Conservation (phyloP, 2,888 invertebrate genomes). For the Brachynemurus nebulosus region DNA sequence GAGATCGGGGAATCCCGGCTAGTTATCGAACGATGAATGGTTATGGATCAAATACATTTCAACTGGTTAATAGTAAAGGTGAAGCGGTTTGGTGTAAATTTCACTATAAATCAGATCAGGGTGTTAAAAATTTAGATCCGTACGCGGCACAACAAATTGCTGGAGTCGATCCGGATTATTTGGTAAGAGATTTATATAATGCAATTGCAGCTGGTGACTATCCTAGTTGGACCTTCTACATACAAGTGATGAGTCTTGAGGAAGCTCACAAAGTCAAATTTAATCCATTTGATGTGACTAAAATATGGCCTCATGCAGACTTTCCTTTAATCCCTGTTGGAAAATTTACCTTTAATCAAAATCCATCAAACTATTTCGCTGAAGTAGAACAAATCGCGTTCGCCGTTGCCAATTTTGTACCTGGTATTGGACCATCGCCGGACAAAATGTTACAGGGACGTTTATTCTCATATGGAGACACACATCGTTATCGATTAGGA, state of each 20-base stretch:
- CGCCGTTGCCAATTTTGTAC: conserved; percentile 77
- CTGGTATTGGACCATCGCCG: conserved; percentile 86
- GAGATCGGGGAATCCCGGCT: conserved; percentile 88
- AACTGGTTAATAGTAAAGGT: conserved; percentile 41
- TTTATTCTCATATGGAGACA: conserved; percentile 80
- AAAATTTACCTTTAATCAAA: conserved; percentile 69
- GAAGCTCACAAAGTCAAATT: conserved; percentile 58
- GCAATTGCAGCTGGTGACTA: conserved; percentile 60
- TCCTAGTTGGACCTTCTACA: conserved; percentile 67
- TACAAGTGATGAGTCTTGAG: conserved; percentile 83
- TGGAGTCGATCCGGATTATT: conserved; percentile 75
- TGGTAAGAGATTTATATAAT: conserved; percentile 79
- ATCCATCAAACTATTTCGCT: conserved; percentile 85
- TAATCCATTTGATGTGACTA: conserved; percentile 91
- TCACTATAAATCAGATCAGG: conserved; percentile 86
- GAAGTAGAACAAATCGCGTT: conserved; percentile 91
- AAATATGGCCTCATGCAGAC: conserved; percentile 79
- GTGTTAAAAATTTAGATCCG: conserved; percentile 63
- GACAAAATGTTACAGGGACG: conserved; percentile 88
- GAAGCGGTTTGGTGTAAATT: conserved; percentile 79
- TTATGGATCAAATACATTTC: conserved; percentile 89
- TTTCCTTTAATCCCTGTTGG: conserved; percentile 84
- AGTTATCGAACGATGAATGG: conserved; percentile 91
- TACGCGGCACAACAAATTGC: conserved; percentile 57
- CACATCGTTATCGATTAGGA: conserved; percentile 83